Percentiles rank a stretch among this genome's conserved stretches.
These are phyloP conservation scores for Geothlypis trichas DNA, from an alignment of 2,113 vertebrate species.

Conservation along the genomic window DNA sequence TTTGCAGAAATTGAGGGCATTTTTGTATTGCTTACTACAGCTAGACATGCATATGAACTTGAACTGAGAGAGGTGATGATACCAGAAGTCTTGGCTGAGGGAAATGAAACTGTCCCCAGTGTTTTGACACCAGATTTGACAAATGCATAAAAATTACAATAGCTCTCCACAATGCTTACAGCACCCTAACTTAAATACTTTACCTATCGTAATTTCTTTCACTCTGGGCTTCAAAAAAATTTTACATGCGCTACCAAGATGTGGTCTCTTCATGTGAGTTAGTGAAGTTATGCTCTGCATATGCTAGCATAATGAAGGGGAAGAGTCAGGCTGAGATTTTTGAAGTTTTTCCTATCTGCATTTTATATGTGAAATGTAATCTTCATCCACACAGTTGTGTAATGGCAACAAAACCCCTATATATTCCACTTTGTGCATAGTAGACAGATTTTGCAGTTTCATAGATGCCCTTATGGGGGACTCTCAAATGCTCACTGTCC, in stretches of 20 bases:
- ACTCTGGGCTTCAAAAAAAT: background rate
- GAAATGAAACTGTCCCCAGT: background rate
- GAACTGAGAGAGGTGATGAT: background rate
- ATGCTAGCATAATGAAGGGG: background rate
- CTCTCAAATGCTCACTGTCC: background rate
- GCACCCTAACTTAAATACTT: background rate
- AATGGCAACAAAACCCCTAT: background rate
- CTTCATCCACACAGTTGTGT: background rate
- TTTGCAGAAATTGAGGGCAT: background rate
- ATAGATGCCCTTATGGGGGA: background rate
- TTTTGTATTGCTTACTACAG: background rate
- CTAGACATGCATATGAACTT: background rate
- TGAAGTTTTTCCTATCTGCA: background rate
- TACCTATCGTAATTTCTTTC: background rate
- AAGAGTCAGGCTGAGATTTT: background rate
- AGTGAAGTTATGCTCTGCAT: background rate
- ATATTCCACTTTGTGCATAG: accelerated
- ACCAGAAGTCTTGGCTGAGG: background rate
- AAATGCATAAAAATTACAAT: background rate
- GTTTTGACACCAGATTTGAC: background rate
- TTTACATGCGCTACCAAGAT: background rate
- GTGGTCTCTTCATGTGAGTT: background rate
- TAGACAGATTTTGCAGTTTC: background rate
- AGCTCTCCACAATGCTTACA: background rate
- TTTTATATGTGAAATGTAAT: background rate